Evolutionary conservation across 2,113 vertebrate genomes (phyloP), one percentile per base, ranked within the genome.

Genomic region (Ictidomys tridecemlineatus): DNA sequence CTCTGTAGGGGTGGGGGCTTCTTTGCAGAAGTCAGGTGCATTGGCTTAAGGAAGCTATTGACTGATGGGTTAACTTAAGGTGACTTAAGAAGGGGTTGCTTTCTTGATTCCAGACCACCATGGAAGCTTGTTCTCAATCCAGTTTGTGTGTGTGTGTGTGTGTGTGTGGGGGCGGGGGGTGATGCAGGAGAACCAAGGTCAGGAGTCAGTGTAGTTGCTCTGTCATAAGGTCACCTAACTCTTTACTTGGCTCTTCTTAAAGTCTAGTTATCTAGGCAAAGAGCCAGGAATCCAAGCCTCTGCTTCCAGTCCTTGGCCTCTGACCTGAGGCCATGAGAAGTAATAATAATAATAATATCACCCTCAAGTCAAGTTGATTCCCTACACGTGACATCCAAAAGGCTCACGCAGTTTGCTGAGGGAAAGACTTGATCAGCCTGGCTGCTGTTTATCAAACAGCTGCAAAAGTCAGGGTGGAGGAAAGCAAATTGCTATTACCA

Each of bases 401-500:
- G 61, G 24, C 39, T 67, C 28, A 17, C 26, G 37, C 13, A 18
- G 0, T 63, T 84, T 53, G 74, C 58, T 4, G 39, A 65, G 39
- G 69, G 53, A 78, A 30, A 8, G 37, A 12, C 42, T 79, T 12
- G n/a, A 20, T 39, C 34, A 74, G 28, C 14, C 42, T 51, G 56
- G 17, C 16, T 58, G 2, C 65, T 65, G 51, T 88, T 91, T 53
- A 78, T 70, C 61, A 45, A 84, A 53, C 2, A 72, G 53, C 76
- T 85, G 45, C 18, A 83, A 32, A 85, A 84, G n/a, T n/a, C 2
- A 13, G 45, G 13, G 11, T 14, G 1, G 11, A 93, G 70, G 94
- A 82, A 94, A 14, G 51, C 78, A 85, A 85, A 96, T 73, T 56
- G 92, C 67, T 67, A 88, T 94, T 91, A 53, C 87, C 92, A 67